A percentile compares a stretch with the other conserved stretches of the same genome.
These are phyloP conservation scores for Cephalopholis sonnerati DNA, from an alignment of 2,113 vertebrate species.

Conservation along the genomic window DNA sequence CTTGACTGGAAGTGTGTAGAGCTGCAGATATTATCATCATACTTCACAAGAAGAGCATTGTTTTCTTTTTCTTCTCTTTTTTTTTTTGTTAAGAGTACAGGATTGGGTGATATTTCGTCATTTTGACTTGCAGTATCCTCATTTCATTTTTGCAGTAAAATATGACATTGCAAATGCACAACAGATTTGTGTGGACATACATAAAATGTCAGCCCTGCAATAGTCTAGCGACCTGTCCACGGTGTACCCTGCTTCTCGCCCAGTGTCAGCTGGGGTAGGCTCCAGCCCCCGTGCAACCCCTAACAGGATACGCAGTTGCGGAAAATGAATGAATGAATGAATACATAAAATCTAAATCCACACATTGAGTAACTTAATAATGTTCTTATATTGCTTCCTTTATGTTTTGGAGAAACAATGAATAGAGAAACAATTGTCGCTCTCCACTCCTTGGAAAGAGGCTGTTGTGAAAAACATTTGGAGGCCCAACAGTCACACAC, in stretches of 20 bases:
- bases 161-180: neutral
- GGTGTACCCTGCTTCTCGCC: no score
- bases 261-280: no score
- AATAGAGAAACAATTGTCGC: neutral
- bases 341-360: no score
- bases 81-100: neutral
- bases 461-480: slow-evolving; percentile 26
- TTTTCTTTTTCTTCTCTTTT: neutral
- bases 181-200: neutral
- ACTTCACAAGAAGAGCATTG: neutral
- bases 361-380: neutral
- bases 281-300: no score
- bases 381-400: no score
- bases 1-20: neutral
- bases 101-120: neutral
- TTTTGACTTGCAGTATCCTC: neutral
- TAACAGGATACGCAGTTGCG: no score
- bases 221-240: no score
- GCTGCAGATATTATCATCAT: slow-evolving; percentile 15
- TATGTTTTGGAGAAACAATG: neutral
- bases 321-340: no score
- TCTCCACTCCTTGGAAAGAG: slow-evolving; percentile 19
- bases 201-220: no score
- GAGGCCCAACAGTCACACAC: slow-evolving; percentile 11
- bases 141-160: neutral